These are phyloP conservation scores for Bhutanitis thaidina DNA, from an alignment of 2,888 invertebrate species.

Conservation along the genomic window DNA sequence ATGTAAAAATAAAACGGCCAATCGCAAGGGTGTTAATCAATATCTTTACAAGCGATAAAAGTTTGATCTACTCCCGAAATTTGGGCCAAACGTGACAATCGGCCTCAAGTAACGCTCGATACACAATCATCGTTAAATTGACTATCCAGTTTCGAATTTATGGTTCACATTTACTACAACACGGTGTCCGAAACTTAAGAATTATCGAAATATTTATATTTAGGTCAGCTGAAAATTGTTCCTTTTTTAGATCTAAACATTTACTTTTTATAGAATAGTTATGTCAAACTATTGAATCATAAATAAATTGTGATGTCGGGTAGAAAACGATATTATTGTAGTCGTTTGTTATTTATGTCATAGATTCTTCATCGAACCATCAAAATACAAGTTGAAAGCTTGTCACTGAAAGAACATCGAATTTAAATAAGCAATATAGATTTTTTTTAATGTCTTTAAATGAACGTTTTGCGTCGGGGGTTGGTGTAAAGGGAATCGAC, in stretches of 20 bases:
- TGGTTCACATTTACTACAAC: conserved; percentile 25
- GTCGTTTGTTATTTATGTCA: no score
- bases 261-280: no score
- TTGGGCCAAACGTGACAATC: conserved; percentile 20
- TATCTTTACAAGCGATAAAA: conserved; percentile 55
- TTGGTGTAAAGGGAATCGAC: conserved; percentile 42
- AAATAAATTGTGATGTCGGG: no score
- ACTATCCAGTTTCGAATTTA: conserved; percentile 33
- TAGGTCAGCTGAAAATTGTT: conserved; percentile 5
- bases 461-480: conserved; percentile 49
- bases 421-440: no score
- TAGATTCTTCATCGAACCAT: no score
- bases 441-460: conserved; percentile 42
- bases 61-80: conserved; percentile 34
- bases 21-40: conserved; percentile 29
- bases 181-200: conserved; percentile 5
- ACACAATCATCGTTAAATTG: conserved; percentile 59
- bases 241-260: no score
- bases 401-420: no score
- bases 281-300: no score
- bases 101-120: conserved; percentile 18
- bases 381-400: no score
- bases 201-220: conserved; percentile 17
- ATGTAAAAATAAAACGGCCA: neutral
- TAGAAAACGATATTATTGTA: no score